Conservation (phyloP, 2,797 vertebrate genomes). For the Acanthornis magna region DNA sequence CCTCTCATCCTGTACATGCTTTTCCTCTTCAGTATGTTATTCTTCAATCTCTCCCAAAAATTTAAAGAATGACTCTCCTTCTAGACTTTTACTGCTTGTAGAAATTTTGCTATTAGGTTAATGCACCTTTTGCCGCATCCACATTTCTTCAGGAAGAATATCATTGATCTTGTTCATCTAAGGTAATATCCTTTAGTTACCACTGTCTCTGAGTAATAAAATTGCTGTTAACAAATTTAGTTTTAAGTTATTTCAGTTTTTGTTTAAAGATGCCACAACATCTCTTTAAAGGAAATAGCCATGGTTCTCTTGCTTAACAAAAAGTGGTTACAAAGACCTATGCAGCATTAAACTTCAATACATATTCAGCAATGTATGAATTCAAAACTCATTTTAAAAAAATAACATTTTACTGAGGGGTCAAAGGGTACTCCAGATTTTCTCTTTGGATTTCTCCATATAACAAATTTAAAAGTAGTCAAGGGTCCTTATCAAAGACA, state of each 20-base stretch:
- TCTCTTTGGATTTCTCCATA: background rate
- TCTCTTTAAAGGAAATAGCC: background rate
- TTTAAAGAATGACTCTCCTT: background rate
- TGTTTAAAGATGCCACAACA: background rate
- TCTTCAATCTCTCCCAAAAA: background rate
- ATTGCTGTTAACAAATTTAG: background rate
- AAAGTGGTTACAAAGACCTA: background rate
- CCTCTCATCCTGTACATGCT: background rate
- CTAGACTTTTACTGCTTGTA: background rate
- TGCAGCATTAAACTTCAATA: background rate
- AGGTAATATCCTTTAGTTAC: background rate
- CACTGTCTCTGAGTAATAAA: background rate
- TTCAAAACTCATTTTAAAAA: background rate
- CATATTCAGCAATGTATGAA: background rate
- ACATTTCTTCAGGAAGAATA: background rate
- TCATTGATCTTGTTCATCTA: background rate
- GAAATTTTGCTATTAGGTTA: background rate
- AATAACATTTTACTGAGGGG: background rate
- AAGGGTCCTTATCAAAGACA: background rate
- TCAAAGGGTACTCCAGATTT: background rate
- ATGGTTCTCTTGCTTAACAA: background rate
- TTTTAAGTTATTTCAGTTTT: background rate
- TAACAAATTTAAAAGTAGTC: background rate
- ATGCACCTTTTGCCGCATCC: fast-evolving
- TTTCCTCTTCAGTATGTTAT: background rate